Conservation (phyloP, 2,888 invertebrate genomes). For the Sphaerophoria rueppellii region DNA sequence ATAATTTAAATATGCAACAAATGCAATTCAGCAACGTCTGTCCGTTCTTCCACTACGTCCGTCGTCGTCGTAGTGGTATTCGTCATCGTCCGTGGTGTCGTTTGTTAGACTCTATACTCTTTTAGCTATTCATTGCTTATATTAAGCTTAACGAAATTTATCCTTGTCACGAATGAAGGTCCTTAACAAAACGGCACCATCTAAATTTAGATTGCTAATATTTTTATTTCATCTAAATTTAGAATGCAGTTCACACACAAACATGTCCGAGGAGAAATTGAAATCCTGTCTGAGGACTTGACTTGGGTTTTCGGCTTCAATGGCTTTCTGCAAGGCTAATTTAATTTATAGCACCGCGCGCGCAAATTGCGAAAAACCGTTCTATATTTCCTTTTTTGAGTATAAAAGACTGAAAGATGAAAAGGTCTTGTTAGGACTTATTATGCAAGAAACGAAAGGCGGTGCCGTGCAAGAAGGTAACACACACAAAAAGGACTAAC, state of each 20-base stretch:
- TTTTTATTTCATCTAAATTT: slow-evolving; percentile 52
- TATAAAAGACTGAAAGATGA: not conserved
- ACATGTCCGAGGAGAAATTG: slow-evolving; percentile 61
- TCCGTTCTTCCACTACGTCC: not conserved
- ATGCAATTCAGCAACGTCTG: slow-evolving; percentile 19
- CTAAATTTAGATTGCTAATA: slow-evolving; percentile 62
- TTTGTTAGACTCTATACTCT: not conserved
- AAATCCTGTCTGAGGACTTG: slow-evolving; percentile 46
- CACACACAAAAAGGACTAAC: slow-evolving; percentile 48
- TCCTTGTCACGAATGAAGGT: slow-evolving; percentile 72
- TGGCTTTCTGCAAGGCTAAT: slow-evolving; percentile 37
- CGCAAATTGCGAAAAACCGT: slow-evolving; percentile 17
- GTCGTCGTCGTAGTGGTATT: slow-evolving; percentile 1
- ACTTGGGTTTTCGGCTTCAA: slow-evolving; percentile 1
- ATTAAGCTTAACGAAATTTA: slow-evolving; percentile 52
- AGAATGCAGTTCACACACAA: slow-evolving; percentile 13
- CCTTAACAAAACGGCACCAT: slow-evolving; percentile 55
- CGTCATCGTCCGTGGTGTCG: not conserved
- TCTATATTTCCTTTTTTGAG: slow-evolving; percentile 27
- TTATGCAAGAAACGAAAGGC: slow-evolving; percentile 42
- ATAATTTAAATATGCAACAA: slow-evolving; percentile 23
- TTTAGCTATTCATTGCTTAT: not conserved
- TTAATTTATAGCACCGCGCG: slow-evolving; percentile 39
- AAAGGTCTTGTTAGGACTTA: slow-evolving; percentile 36
- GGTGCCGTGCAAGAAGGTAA: not conserved